Percentiles rank a stretch among this genome's conserved stretches.
phyloP scores from a whole-genome alignment of 1,140 invertebrate genomes.

The Brevipalpus yothersi region DNA sequence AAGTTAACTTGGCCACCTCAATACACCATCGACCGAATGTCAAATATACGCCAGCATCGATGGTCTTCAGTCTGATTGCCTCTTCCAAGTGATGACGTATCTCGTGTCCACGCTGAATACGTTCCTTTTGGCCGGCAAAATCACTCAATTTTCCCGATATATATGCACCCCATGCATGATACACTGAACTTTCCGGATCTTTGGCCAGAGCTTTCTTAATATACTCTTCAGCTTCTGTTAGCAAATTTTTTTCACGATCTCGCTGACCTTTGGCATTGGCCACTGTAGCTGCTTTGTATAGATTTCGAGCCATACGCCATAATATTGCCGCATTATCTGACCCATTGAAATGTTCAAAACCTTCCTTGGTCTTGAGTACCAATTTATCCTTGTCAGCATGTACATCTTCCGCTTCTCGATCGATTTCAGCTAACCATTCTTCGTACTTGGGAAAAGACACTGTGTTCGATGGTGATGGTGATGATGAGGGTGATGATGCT shows the following conservation, averaged over 20 bases:
- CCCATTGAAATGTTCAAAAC: neutral
- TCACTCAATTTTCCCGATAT: neutral
- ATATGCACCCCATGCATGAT: neutral
- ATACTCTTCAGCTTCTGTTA: neutral
- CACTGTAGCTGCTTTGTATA: neutral
- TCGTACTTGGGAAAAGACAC: neutral
- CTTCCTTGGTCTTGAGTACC: neutral
- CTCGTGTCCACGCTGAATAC: neutral
- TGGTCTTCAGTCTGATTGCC: slow-evolving; percentile 1
- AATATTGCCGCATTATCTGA: neutral
- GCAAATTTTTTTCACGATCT: neutral
- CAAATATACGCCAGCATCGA: neutral
- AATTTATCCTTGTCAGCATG: neutral
- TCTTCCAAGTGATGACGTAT: neutral
- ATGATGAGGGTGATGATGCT: too few relatives aligned
- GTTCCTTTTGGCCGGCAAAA: neutral
- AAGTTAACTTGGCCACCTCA: slow-evolving; percentile 27
- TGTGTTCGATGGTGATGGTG: too few relatives aligned
- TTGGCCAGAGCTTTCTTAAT: neutral
- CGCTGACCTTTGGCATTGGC: neutral
- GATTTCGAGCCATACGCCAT: neutral
- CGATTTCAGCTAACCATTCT: neutral
- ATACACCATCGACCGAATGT: slow-evolving; percentile 3
- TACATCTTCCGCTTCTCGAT: neutral
- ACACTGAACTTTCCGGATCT: neutral